Evolutionary conservation across 2,797 vertebrate genomes (phyloP).

Genomic region (Coreius guichenoti): DNA sequence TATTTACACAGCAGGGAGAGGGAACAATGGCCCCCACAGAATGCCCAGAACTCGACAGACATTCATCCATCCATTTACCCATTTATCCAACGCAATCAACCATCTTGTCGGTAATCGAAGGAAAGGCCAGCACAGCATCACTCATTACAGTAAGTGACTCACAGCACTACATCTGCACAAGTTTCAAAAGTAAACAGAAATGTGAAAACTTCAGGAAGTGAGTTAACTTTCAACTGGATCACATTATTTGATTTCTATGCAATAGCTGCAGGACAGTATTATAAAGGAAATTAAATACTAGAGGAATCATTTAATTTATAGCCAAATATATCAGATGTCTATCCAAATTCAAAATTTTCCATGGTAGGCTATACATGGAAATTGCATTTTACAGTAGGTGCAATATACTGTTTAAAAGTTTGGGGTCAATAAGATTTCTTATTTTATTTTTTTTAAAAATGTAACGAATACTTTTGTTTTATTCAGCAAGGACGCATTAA

Average conservation of each 20-base stretch:
- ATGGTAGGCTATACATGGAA: background rate
- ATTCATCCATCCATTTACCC: slow-evolving; percentile 64
- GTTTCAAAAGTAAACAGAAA: background rate
- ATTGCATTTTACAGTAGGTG: background rate
- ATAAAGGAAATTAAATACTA: background rate
- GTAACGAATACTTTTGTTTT: background rate
- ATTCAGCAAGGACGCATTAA: background rate
- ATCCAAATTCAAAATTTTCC: background rate
- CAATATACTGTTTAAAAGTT: background rate
- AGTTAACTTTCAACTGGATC: background rate
- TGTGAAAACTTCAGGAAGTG: background rate
- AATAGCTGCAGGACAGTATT: background rate
- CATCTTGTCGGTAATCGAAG: slow-evolving; percentile 67
- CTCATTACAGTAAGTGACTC: slow-evolving; percentile 60
- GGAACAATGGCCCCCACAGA: slow-evolving; percentile 57
- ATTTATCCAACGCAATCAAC: slow-evolving; percentile 68
- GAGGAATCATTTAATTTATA: background rate
- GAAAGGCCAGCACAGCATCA: slow-evolving; percentile 40
- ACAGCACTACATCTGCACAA: slow-evolving; percentile 34
- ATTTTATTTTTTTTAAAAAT: too few species aligned
- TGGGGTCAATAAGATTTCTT: background rate
- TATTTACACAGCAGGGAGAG: slow-evolving; percentile 61
- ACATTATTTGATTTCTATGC: background rate
- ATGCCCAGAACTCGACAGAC: slow-evolving; percentile 55
- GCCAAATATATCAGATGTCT: background rate